A percentile compares a stretch with the other conserved stretches of the same genome.
These are phyloP conservation scores for Cromileptes altivelis DNA, from an alignment of 2,113 vertebrate genomes.

Conservation along the genomic window DNA sequence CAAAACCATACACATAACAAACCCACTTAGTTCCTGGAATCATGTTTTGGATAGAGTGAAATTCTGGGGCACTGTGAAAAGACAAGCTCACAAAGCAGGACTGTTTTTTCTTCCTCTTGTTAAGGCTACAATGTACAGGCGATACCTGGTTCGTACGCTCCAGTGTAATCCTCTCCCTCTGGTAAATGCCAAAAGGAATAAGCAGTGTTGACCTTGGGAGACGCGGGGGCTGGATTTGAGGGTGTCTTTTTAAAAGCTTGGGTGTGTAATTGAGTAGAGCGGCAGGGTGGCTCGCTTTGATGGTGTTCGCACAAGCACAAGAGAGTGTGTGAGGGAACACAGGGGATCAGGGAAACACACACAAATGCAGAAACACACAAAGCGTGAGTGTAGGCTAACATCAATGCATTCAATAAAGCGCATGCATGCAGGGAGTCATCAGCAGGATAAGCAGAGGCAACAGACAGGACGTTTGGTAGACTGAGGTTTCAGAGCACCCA, in stretches of 20 bases:
- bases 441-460: background rate
- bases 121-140: constrained; percentile 40
- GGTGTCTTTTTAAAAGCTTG: constrained; percentile 67
- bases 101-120: constrained; percentile 9
- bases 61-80: constrained; percentile 36
- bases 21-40: constrained; percentile 70
- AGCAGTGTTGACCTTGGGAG: constrained; percentile 73
- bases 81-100: constrained; percentile 41
- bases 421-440: constrained; percentile 15
- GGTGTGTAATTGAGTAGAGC: constrained; percentile 74
- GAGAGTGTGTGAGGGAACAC: constrained; percentile 34
- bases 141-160: constrained; percentile 44
- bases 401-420: constrained; percentile 5
- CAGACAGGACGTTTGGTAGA: constrained; percentile 23
- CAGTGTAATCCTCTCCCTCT: constrained; percentile 68
- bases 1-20: constrained; percentile 60
- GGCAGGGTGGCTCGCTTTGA: constrained; percentile 67
- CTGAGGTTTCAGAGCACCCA: constrained; percentile 39
- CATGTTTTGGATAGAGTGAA: constrained; percentile 48
- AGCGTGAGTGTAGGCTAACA: background rate
- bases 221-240: constrained; percentile 57
- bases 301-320: constrained; percentile 51
- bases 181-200: constrained; percentile 72
- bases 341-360: constrained; percentile 28
- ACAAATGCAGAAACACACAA: background rate